phyloP scores from a whole-genome alignment of 1,140 invertebrate genomes.

The Drosophila leontia region DNA sequence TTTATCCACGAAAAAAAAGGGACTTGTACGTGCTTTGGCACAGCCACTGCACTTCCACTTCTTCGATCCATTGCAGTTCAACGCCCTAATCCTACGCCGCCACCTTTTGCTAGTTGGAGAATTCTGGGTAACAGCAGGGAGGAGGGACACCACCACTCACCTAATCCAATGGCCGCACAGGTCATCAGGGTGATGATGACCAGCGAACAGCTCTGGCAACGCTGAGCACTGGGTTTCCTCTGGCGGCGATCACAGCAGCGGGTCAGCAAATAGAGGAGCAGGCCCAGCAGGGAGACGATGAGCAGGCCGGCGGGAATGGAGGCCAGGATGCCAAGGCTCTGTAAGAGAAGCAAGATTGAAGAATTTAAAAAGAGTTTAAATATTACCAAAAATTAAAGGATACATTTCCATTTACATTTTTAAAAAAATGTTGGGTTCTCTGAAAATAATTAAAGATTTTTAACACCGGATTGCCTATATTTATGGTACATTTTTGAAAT shows the following conservation, averaged over 20 bases:
- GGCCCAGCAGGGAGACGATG: conserved; percentile 93
- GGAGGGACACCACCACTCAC: conserved; percentile 51
- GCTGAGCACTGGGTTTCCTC: conserved; percentile 90
- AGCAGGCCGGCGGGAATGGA: conserved; percentile 95
- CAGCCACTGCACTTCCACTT: conserved; percentile 8
- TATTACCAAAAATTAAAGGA: no score
- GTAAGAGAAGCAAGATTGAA: conserved; percentile 49
- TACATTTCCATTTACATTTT: no score
- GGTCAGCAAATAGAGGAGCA: conserved; percentile 95
- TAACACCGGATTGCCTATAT: no score
- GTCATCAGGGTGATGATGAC: conserved; percentile 93
- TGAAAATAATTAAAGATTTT: no score
- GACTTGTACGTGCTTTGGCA: conserved; percentile 32
- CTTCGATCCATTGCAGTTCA: conserved; percentile 43
- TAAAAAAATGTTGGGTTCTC: no score
- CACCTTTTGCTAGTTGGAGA: background rate
- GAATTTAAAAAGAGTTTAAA: background rate
- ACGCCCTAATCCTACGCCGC: conserved; percentile 14
- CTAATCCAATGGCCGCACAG: conserved; percentile 90
- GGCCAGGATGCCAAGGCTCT: conserved; percentile 96
- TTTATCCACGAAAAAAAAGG: conserved; percentile 5
- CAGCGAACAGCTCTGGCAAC: conserved; percentile 90
- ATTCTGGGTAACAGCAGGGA: background rate
- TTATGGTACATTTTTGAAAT: no score
- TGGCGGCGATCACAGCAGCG: conserved; percentile 97